Percentiles rank a stretch among this genome's conserved stretches.
Evolutionary conservation across 1,140 invertebrate species (phyloP).

Genomic region (Caerostris extrusa): DNA sequence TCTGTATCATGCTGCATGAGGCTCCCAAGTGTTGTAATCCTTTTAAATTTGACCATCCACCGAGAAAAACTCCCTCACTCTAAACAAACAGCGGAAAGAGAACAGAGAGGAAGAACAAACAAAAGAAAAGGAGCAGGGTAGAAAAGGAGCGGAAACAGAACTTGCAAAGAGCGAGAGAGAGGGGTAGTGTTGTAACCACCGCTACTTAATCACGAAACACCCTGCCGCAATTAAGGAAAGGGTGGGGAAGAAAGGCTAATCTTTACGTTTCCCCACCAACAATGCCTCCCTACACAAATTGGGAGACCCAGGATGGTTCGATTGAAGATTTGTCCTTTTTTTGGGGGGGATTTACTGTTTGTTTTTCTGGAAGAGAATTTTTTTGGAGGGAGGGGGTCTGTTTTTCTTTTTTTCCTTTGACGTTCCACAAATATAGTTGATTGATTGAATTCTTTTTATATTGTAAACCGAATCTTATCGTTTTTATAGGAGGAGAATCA

Average conservation of each 20-base stretch:
- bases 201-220: conserved; percentile 55
- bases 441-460: no score
- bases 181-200: conserved; percentile 13
- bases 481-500: no score
- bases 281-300: neutral
- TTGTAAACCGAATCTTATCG: no score
- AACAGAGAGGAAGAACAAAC: neutral
- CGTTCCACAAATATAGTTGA: no score
- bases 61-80: neutral
- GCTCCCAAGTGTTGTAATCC: neutral
- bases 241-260: neutral
- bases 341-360: neutral
- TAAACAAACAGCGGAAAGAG: neutral
- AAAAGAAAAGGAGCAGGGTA: neutral
- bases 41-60: neutral
- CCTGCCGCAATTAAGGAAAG: conserved; percentile 20
- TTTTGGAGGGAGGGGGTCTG: no score
- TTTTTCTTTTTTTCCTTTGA: no score
- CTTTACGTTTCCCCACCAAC: neutral
- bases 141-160: neutral
- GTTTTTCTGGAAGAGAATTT: no score
- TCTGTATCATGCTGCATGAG: no score
- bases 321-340: neutral
- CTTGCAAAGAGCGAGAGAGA: neutral
- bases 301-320: neutral